Evolutionary conservation across 2,113 vertebrate genomes (phyloP).

Genomic region (Pyxicephalus adspersus): DNA sequence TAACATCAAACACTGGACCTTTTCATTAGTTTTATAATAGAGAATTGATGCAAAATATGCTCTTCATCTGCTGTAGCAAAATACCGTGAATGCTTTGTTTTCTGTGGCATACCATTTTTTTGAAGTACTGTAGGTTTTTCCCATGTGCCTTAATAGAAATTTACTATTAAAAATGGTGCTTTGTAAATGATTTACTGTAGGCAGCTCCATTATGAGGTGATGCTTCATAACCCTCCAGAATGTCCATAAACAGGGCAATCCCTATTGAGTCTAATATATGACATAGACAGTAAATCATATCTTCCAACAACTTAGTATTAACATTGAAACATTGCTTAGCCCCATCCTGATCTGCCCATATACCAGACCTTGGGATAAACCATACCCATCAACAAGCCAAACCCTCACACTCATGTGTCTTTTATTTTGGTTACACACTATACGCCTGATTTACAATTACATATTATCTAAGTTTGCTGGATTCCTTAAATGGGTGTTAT

Average conservation of each 20-base stretch:
- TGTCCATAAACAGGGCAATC: not conserved
- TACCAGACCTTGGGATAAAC: no score
- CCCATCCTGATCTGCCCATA: no score
- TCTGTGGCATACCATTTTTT: conserved; percentile 65
- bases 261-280: not conserved
- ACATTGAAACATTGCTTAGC: no score
- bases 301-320: no score
- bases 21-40: conserved; percentile 22
- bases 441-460: no score
- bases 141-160: conserved; percentile 52
- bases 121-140: conserved; percentile 69
- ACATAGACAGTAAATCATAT: no score
- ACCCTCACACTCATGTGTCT: no score
- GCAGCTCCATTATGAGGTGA: conserved; percentile 71
- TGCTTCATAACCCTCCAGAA: not conserved
- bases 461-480: no score
- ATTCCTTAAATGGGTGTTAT: conserved; percentile 50
- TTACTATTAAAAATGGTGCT: conserved; percentile 59
- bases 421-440: no score
- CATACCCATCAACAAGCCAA: no score
- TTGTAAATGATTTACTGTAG: conserved; percentile 61
- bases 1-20: conserved; percentile 51
- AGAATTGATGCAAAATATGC: conserved; percentile 26
- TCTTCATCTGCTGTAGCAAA: conserved; percentile 74
- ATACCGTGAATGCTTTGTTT: conserved; percentile 74